Percentiles rank a stretch among this genome's conserved stretches.
Evolutionary conservation across 2,888 invertebrate genomes (phyloP).

Genomic region (Falcaria lacertinaria): DNA sequence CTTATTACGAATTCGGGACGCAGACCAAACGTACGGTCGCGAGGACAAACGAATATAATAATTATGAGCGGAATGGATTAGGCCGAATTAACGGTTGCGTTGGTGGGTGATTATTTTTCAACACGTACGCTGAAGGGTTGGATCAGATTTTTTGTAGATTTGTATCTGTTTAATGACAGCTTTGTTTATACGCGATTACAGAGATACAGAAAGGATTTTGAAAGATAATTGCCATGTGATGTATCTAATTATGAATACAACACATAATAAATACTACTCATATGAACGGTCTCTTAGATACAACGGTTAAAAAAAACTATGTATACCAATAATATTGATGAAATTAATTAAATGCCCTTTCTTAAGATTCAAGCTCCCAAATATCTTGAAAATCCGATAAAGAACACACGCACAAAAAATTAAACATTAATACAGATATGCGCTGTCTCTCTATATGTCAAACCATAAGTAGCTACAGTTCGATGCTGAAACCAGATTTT

Average conservation of each 20-base stretch:
- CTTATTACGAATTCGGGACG: constrained; percentile 75
- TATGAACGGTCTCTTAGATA: too few relatives aligned
- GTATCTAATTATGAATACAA: constrained; percentile 6
- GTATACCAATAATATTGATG: too few relatives aligned
- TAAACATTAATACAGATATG: too few relatives aligned
- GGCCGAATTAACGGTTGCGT: constrained; percentile 56
- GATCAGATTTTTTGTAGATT: constrained; percentile 25
- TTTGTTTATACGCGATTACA: constrained; percentile 1
- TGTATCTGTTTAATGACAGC: constrained; percentile 15
- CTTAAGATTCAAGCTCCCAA: too few relatives aligned
- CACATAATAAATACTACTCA: too few relatives aligned
- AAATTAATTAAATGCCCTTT: too few relatives aligned
- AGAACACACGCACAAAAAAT: too few relatives aligned
- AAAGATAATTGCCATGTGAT: constrained; percentile 4
- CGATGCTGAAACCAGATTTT: too few relatives aligned
- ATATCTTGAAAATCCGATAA: too few relatives aligned
- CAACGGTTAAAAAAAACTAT: too few relatives aligned
- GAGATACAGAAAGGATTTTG: not conserved
- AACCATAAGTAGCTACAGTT: too few relatives aligned
- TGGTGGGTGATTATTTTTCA: constrained; percentile 39
- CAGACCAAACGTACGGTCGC: constrained; percentile 56
- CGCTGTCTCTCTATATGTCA: too few relatives aligned
- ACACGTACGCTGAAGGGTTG: constrained; percentile 32
- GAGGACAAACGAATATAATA: constrained; percentile 74
- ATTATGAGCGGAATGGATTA: constrained; percentile 70